Evolutionary conservation across 2,113 vertebrate genomes (phyloP).

Genomic region (Pantherophis guttatus): DNA sequence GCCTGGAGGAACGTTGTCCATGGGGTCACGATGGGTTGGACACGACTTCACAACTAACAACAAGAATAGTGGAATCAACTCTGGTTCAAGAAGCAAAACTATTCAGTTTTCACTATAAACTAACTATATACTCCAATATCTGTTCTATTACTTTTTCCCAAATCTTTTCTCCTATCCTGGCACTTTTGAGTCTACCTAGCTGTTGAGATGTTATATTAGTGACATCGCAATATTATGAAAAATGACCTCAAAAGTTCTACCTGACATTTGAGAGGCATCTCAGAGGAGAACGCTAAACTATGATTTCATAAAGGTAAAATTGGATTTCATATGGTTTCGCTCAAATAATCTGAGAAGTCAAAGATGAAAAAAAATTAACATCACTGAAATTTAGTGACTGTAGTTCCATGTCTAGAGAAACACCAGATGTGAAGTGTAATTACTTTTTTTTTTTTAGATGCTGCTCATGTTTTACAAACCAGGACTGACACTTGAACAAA

Average conservation of each 20-base stretch:
- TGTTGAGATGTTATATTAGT: rapidly evolving
- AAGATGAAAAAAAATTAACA: not conserved
- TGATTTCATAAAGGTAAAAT: not conserved
- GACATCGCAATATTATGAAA: not conserved
- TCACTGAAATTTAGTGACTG: slow-evolving; percentile 4
- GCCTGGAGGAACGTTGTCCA: too few species aligned
- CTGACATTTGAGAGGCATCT: not conserved
- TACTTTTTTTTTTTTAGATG: slow-evolving; percentile 30
- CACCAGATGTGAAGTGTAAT: slow-evolving; percentile 59
- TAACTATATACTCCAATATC: not conserved
- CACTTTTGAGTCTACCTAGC: not conserved
- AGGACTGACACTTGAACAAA: slow-evolving; percentile 65
- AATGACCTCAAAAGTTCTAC: not conserved
- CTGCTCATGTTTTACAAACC: slow-evolving; percentile 66
- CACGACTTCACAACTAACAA: too few species aligned
- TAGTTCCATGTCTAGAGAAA: slow-evolving; percentile 35
- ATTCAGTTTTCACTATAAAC: not conserved
- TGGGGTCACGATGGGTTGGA: too few species aligned
- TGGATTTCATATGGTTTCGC: not conserved
- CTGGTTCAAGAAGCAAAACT: not conserved
- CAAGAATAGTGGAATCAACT: rapidly evolving
- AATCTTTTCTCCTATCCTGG: not conserved
- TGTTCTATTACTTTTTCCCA: rapidly evolving
- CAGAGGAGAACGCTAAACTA: not conserved
- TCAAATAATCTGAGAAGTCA: not conserved